These are phyloP conservation scores for Vimba vimba DNA, from an alignment of 2,113 vertebrate genomes.

Conservation along the genomic window DNA sequence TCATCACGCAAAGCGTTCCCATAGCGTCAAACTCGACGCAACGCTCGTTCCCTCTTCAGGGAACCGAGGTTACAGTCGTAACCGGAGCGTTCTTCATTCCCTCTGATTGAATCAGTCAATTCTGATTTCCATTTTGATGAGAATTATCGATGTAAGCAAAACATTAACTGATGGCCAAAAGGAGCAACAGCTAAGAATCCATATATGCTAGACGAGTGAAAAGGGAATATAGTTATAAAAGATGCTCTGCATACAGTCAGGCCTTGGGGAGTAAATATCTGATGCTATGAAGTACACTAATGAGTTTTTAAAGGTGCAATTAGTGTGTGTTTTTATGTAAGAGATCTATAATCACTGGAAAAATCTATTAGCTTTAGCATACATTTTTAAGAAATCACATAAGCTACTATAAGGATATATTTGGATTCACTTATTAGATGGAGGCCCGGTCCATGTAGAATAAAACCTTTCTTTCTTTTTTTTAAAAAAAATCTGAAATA, in stretches of 20 bases:
- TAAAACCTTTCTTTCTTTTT: background rate
- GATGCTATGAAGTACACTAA: background rate
- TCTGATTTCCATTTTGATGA: conserved; percentile 58
- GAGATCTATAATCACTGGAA: background rate
- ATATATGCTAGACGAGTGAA: background rate
- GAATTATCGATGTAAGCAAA: conserved; percentile 45
- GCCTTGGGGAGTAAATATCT: background rate
- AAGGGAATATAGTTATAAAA: background rate
- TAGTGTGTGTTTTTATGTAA: background rate
- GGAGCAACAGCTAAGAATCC: background rate
- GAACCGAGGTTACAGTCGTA: too few species aligned
- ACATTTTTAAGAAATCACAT: too few species aligned
- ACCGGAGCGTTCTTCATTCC: conserved; percentile 44
- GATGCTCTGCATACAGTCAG: background rate
- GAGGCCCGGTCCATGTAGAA: too few species aligned
- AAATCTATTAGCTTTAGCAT: background rate
- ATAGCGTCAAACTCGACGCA: too few species aligned
- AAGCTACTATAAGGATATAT: too few species aligned
- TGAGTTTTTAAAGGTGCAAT: background rate
- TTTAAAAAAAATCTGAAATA: too few species aligned
- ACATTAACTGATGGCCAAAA: conserved; percentile 32
- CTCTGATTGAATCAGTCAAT: conserved; percentile 45
- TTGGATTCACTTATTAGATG: too few species aligned
- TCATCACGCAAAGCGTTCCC: too few species aligned
- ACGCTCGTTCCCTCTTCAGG: too few species aligned